These are phyloP conservation scores for Aplysina aerophoba DNA, from an alignment of 37 sponge, comb jelly and placozoan species.

Conservation along the genomic window DNA sequence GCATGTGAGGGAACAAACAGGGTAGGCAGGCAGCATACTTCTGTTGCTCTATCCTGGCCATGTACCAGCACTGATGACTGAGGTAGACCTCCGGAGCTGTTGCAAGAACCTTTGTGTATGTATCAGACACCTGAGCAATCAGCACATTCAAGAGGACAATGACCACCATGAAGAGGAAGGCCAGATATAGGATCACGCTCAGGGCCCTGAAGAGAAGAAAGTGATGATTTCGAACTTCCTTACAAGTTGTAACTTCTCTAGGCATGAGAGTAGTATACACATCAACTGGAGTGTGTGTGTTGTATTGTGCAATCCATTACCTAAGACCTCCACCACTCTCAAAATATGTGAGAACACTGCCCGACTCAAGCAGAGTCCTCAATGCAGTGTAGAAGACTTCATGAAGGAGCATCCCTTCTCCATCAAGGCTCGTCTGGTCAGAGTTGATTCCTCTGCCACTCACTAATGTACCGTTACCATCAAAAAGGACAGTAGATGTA, in stretches of 20 bases:
- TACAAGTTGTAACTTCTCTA: too few species aligned
- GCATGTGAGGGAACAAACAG: too few species aligned
- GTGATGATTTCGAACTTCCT: too few species aligned
- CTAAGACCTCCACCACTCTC: neutral
- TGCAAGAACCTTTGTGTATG: conserved; percentile 7
- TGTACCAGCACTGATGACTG: too few species aligned
- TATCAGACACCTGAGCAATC: conserved; percentile 24
- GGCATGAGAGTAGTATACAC: too few species aligned
- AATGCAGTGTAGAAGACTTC: conserved; percentile 4
- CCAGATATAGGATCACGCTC: neutral
- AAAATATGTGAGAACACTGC: neutral
- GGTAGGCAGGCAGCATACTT: too few species aligned
- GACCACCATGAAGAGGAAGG: conserved; percentile 21
- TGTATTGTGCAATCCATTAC: neutral
- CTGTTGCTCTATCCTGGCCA: too few species aligned
- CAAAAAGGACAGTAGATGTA: neutral
- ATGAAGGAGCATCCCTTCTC: neutral
- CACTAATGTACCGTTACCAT: neutral
- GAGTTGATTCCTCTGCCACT: neutral
- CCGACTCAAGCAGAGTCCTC: neutral
- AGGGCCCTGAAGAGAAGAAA: neutral
- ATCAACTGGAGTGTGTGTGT: too few species aligned
- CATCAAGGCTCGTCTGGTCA: neutral
- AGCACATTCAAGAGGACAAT: conserved; percentile 28
- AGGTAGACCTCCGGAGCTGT: neutral